Percentiles rank a stretch among this genome's conserved stretches.
Evolutionary conservation across 2,888 invertebrate genomes (phyloP).

Genomic region (Heliconius sara): DNA sequence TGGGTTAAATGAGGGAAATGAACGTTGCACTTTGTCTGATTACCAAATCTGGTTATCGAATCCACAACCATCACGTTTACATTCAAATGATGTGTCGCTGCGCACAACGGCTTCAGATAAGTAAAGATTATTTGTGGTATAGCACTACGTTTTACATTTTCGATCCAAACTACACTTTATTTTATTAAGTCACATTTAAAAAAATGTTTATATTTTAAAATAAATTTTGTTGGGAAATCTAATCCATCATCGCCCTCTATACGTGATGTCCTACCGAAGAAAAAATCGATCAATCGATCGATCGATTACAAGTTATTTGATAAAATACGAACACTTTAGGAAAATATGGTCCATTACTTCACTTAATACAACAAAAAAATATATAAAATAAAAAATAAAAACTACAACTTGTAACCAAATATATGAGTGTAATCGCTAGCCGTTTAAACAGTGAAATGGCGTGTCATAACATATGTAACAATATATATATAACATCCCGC

Average conservation of each 20-base stretch:
- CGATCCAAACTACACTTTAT: background rate
- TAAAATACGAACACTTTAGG: background rate
- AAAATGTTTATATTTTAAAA: background rate
- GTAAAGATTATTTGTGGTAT: background rate
- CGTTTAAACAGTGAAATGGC: conserved; percentile 45
- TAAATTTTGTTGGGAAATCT: background rate
- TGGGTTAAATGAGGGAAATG: no score
- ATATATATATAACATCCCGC: conserved; percentile 53
- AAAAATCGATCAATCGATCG: no score
- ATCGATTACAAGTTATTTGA: no score
- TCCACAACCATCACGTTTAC: background rate
- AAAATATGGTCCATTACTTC: no score
- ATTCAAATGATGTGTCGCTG: background rate
- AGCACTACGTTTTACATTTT: background rate
- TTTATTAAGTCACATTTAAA: background rate
- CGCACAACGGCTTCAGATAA: background rate
- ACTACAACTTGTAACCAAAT: background rate
- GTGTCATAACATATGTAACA: conserved; percentile 33
- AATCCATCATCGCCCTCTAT: background rate
- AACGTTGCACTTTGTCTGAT: no score
- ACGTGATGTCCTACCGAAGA: background rate
- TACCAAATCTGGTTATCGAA: background rate
- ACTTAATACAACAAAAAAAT: background rate
- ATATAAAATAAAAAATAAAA: background rate
- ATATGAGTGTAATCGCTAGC: conserved; percentile 16